phyloP scores from a whole-genome alignment of 2,797 vertebrate species.

The Dermochelys coriacea region DNA sequence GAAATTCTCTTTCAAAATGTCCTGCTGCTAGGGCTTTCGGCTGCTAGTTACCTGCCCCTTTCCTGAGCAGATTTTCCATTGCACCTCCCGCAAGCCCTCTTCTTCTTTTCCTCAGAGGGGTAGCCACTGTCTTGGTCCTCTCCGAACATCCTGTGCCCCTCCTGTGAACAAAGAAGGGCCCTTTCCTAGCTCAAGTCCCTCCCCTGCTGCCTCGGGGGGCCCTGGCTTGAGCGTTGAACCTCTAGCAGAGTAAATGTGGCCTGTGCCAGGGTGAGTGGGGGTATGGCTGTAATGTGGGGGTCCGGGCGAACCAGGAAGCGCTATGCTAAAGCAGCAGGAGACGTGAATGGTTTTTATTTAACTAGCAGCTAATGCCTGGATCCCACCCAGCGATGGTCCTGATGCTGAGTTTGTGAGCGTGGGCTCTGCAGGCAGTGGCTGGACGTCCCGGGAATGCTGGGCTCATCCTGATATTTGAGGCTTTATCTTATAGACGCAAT shows the following conservation, averaged over 20 bases:
- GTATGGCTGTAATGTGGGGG: neutral
- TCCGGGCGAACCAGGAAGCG: neutral
- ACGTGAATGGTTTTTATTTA: neutral
- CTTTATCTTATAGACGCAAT: too few species aligned
- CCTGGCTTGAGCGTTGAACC: neutral
- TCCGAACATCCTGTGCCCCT: accelerated
- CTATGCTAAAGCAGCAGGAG: neutral
- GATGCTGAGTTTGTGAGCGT: accelerated
- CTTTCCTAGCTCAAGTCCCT: neutral
- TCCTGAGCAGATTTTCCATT: too few species aligned
- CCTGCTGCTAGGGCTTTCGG: too few species aligned
- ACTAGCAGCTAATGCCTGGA: neutral
- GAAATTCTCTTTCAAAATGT: neutral
- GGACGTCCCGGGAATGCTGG: too few species aligned
- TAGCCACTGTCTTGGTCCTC: neutral
- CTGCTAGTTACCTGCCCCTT: neutral
- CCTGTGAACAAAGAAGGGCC: too few species aligned
- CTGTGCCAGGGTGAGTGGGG: neutral
- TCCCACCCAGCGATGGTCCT: too few species aligned
- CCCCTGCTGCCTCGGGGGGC: too few species aligned
- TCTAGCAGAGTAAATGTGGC: neutral
- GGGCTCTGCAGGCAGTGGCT: too few species aligned
- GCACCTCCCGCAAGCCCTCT: neutral
- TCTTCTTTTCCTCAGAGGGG: neutral
- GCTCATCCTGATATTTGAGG: too few species aligned